These are phyloP conservation scores for Silurus aristotelis DNA, from an alignment of 2,797 vertebrate species.

Conservation along the genomic window DNA sequence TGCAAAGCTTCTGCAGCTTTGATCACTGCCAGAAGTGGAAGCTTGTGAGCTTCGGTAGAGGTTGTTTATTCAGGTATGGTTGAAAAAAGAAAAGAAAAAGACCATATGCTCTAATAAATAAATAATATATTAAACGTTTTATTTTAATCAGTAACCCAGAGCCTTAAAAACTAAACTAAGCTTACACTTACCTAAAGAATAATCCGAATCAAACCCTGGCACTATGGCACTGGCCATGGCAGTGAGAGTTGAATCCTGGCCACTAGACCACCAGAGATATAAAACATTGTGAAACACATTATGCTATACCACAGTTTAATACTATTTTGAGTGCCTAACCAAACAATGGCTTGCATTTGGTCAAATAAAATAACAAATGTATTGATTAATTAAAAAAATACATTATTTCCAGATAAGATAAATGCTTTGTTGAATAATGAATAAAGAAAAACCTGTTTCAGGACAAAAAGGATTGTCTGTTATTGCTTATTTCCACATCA, in stretches of 20 bases:
- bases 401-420: background rate
- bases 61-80: conserved; percentile 19
- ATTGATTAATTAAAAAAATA: background rate
- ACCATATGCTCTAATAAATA: background rate
- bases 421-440: no score
- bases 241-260: no score
- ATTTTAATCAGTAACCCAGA: no score
- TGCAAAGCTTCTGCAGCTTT: conserved; percentile 1
- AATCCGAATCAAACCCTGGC: no score
- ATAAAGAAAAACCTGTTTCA: no score
- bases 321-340: background rate
- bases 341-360: background rate
- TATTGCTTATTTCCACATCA: background rate
- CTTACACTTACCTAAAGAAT: no score
- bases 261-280: no score
- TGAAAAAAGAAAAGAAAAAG: no score
- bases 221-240: no score
- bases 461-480: background rate
- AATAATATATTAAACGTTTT: no score
- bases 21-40: conserved; percentile 3
- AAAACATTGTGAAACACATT: background rate
- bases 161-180: no score
- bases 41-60: conserved; percentile 18
- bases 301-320: background rate
- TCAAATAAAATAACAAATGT: background rate